These are phyloP conservation scores for Leptodactylus fuscus DNA, from an alignment of 2,113 vertebrate genomes.

Conservation along the genomic window DNA sequence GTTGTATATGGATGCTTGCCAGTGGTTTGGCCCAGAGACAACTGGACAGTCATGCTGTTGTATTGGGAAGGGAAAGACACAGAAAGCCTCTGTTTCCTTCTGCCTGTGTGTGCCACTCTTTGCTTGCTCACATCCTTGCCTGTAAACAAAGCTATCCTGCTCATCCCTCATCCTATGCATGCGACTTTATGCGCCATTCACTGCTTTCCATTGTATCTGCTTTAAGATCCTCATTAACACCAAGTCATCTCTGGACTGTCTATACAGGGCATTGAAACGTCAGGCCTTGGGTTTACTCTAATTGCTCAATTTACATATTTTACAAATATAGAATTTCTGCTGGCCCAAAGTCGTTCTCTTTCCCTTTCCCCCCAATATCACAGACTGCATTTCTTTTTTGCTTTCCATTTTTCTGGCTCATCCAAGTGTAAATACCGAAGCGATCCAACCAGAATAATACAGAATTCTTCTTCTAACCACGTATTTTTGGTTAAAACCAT, in stretches of 20 bases:
- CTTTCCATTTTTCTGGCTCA: not conserved
- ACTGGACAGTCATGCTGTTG: conserved; percentile 31
- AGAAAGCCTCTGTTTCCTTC: conserved; percentile 32
- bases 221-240: conserved; percentile 22
- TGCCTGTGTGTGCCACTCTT: conserved; percentile 37
- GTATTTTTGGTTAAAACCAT: not conserved
- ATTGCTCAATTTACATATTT: not conserved
- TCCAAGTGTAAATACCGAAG: not conserved
- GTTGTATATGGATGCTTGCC: conserved; percentile 40
- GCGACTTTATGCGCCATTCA: conserved; percentile 15
- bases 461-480: not conserved
- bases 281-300: conserved; percentile 22
- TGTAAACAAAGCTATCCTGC: too few species aligned
- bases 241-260: not conserved
- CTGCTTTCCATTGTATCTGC: conserved; percentile 18
- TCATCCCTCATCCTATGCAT: conserved; percentile 28
- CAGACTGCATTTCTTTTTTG: not conserved
- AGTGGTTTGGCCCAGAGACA: conserved; percentile 24
- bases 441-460: not conserved
- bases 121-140: conserved; percentile 43
- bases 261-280: not conserved
- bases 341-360: not conserved
- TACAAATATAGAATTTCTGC: not conserved
- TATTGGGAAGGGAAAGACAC: conserved; percentile 26
- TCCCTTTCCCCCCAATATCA: not conserved